Base-by-base conservation (phyloP, 2,113 vertebrate genomes). In the Garra rufa region DNA sequence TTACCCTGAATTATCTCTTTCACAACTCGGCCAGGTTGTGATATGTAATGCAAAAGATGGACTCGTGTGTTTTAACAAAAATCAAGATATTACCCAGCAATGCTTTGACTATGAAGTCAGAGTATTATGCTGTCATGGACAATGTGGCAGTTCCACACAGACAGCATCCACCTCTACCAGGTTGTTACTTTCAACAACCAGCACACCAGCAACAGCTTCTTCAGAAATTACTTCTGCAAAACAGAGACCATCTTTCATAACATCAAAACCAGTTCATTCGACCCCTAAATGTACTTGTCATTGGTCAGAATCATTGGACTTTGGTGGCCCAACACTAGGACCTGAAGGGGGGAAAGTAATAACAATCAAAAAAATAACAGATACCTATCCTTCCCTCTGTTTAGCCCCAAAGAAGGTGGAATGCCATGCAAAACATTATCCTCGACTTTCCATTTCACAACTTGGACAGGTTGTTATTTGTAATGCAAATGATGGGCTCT, bases 21-120 rank as follows among this genome's bases (percentile, higher is more conserved):
- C 85, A 41, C 8, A 88, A 14, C 0, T 94, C n/a, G 91, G 90
- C 1, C 93, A 95, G 84, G 52, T 0, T 55, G 83, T 91, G 1
- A 87, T 24, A 1, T 0, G 92, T 11, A 77, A 92, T 0, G 52
- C 77, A 41, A 0, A 76, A 28, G 77, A 85, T 11, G 90, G 90
- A 38, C 76, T 91, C 0, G 82, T 91, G 28, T 94, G 94, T 75
- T 21, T 59, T 17, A 94, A 94, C 55, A 19, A 82, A 1, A 87
- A 93, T 28, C 93, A 94, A 5, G 90, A 88, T 0, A 10, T 78
- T 1, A 57, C 82, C 9, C 21, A 48, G 15, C 77, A 90, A 28
- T 95, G 94, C 59, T 89, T 89, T 65, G 87, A 89, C 34, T 92
- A 92, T 67, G 88, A 91, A 24, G 85, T 92, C 6, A 81, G 41